Percentiles rank a stretch among this genome's conserved stretches.
These are phyloP conservation scores for Redunca redunca DNA, from an alignment of 2,113 vertebrate species.

Conservation along the genomic window DNA sequence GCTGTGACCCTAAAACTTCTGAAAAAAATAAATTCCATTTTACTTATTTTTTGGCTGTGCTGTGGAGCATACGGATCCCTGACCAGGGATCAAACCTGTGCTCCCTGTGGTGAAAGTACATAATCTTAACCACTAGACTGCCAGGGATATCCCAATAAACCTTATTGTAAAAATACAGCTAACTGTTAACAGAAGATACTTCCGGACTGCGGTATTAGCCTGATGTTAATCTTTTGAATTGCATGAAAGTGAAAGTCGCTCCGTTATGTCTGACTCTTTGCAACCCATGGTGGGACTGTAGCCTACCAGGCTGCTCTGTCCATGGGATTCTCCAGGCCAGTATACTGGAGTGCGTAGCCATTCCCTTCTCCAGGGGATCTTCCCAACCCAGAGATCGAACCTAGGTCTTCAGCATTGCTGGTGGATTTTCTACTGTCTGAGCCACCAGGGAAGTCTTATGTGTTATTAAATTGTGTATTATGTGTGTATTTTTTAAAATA, in stretches of 20 bases:
- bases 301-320: background rate
- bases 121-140: background rate
- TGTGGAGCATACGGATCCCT: background rate
- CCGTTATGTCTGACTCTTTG: background rate
- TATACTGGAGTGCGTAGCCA: background rate
- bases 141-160: background rate
- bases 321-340: background rate
- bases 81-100: background rate
- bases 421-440: background rate
- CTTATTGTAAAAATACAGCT: background rate
- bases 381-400: background rate
- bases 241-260: background rate
- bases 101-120: background rate
- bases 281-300: background rate
- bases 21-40: background rate
- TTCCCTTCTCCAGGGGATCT: background rate
- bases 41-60: background rate
- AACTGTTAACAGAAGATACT: background rate
- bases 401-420: background rate
- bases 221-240: background rate
- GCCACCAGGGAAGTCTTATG: background rate
- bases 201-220: background rate
- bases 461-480: background rate
- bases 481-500: background rate
- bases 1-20: background rate